Percentiles rank a stretch among this genome's conserved stretches.
Evolutionary conservation across 2,888 invertebrate species (phyloP).

Genomic region (Busseola fusca): DNA sequence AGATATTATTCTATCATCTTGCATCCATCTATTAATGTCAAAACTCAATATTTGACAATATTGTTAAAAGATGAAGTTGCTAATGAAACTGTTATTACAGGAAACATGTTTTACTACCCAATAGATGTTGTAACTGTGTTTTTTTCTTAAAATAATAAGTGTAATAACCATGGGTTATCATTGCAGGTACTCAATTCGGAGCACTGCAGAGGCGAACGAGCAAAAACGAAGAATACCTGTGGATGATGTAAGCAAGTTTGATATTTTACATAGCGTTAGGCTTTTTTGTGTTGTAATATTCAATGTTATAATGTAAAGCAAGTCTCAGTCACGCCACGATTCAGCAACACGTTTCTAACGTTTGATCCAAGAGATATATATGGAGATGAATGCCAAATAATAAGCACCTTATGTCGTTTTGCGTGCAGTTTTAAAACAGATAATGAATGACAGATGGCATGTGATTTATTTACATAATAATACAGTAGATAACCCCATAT

Average conservation of each 20-base stretch:
- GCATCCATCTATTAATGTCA: neutral
- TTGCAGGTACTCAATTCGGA: conserved; percentile 76
- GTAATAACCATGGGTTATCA: conserved; percentile 29
- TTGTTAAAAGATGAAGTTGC: conserved; percentile 16
- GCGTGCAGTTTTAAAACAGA: conserved; percentile 3
- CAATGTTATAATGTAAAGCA: neutral
- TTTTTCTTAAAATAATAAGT: conserved; percentile 17
- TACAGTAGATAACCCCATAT: conserved; percentile 9
- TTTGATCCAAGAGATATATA: neutral
- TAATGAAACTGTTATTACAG: conserved; percentile 30
- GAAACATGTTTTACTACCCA: conserved; percentile 5
- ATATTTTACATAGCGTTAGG: conserved; percentile 10
- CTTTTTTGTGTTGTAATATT: neutral
- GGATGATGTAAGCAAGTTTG: conserved; percentile 84
- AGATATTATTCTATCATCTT: neutral
- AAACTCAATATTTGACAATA: conserved; percentile 22
- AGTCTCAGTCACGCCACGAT: neutral
- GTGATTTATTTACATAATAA: neutral
- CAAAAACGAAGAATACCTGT: conserved; percentile 84
- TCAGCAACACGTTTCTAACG: neutral
- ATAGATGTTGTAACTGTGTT: conserved; percentile 1
- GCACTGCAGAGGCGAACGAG: conserved; percentile 76
- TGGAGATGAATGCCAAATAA: neutral
- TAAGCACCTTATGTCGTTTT: neutral
- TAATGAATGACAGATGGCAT: neutral